Base-by-base conservation (phyloP, 2,797 vertebrate genomes). In the Leptodactylus fallax region DNA sequence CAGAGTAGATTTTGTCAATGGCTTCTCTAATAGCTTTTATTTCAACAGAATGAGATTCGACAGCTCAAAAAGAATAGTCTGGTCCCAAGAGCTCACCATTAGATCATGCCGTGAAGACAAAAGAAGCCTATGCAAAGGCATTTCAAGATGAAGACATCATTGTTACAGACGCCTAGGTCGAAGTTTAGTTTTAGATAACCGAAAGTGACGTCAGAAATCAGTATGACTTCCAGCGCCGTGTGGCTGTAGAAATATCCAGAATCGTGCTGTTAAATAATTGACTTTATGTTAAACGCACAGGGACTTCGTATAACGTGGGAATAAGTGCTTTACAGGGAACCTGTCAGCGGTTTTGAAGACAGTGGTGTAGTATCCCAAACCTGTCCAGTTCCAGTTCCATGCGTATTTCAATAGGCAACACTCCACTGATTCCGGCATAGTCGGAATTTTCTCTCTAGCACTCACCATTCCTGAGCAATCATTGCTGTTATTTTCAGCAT, bases 81-180 rank as follows among this genome's bases (percentile, higher is more conserved):
- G 17, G 55, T 79, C 83, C 83, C 83, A 85, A 88, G 65, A 85
- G 87, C 82, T 88, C 23, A 25, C 82, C 7, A 45, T 86, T 80
- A 69, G n/a, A 47, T 61, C 25, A 21, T 16, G 45, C 16, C 19
- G 17, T 11, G 1, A 67, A 67, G 13, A 47, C 11, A 21, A 49
- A 16, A n/a, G 61, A 7, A 12, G 80, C 36, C 80, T 2, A 27
- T 10, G n/a, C 63, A 21, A 10, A 80, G 79, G 25, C n/a, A 23
- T 65, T 6, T 47, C 12, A 16, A 19, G 13, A 21, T 27, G 16
- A 67, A 82, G 45, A 67, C 80, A 25, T 81, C 80, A 17, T 82
- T 11, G 6, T 19, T 55, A n/a, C 23, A 27, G 47, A 27, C 45
- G 8, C 14, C 27, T 6, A 53, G 23, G 36, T 53, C 14, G 8